Base-by-base conservation (phyloP, 2,797 vertebrate species). In the Psittacula derbiana region DNA sequence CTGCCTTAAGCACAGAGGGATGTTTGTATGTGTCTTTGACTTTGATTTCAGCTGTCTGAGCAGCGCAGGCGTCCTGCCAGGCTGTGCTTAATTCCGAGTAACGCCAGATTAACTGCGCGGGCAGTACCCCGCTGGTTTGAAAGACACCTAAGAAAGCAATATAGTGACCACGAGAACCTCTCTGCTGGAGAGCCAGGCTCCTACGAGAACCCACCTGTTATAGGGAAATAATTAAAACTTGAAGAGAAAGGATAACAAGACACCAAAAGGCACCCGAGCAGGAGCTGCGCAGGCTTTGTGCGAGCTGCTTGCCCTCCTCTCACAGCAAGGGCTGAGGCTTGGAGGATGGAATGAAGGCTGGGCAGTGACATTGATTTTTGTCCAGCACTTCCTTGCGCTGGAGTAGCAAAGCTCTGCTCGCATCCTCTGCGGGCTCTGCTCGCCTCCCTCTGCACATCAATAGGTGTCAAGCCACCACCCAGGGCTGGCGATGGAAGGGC, bases 131-230 rank as follows among this genome's bases (percentile, higher is more conserved):
- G 92, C 94, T 94, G 94, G 4, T 96, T 88, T 81, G 94, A 86
- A 93, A 92, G 95, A 84, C 92, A 81, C 92, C 91, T 83, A 86
- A 88, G 91, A 96, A 94, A 93, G 89, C 90, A 93, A 76, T 72
- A 81, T n/a, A 67, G 91, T 70, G 87, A 81, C 91, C 3, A 11
- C 20, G 50, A 90, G 92, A 94, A 82, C 91, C 58, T 91, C 91
- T 70, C 95, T 90, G 94, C 82, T 90, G 90, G 85, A 90, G 71
- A 84, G 85, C 62, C 55, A 15, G 65, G 70, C 88, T 94, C 64
- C 44, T 76, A 1, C 0, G 60, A 88, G 82, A 81, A 31, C 52
- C 88, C 83, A 92, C 96, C 88, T 95, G 94, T 91, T 70, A 36
- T 21, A 30, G 12, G 58, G 74, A 44, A 53, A 60, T 86, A 91